Percentiles rank a stretch among this genome's conserved stretches.
These are phyloP conservation scores for Nothocercus nigrocapillus DNA, from an alignment of 2,113 vertebrate genomes.

Conservation along the genomic window DNA sequence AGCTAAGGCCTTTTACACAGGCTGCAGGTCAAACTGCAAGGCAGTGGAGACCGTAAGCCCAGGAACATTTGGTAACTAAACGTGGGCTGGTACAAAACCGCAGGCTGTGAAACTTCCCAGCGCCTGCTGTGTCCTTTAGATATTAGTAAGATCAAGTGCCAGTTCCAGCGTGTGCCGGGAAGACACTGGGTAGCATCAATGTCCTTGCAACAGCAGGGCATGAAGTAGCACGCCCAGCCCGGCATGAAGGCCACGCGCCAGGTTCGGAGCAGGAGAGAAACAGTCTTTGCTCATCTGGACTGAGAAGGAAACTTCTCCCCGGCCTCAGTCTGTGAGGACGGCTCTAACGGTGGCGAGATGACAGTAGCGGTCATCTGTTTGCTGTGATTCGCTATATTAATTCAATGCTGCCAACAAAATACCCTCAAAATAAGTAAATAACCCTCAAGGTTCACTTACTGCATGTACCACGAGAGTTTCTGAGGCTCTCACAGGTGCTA, in stretches of 20 bases:
- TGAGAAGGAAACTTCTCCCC: background rate
- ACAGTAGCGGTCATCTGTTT: background rate
- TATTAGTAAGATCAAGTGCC: background rate
- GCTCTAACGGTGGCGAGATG: background rate
- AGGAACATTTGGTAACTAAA: background rate
- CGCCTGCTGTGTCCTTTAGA: background rate
- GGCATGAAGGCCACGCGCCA: background rate
- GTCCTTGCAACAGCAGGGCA: background rate
- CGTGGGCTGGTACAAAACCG: background rate
- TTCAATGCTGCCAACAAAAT: background rate
- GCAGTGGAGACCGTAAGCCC: background rate
- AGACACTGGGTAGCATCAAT: background rate
- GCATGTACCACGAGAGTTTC: background rate
- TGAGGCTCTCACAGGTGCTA: background rate
- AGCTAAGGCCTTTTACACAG: background rate
- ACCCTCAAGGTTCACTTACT: background rate
- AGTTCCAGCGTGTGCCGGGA: background rate
- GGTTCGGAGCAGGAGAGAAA: background rate
- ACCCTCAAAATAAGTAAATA: background rate
- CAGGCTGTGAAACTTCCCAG: background rate
- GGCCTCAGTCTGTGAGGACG: background rate
- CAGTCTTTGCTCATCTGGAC: background rate
- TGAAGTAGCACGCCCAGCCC: background rate
- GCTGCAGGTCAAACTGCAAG: background rate
- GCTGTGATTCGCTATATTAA: background rate